Evolutionary conservation across 1,140 invertebrate species (phyloP).

Genomic region (Leptinotarsa undecemlineata): DNA sequence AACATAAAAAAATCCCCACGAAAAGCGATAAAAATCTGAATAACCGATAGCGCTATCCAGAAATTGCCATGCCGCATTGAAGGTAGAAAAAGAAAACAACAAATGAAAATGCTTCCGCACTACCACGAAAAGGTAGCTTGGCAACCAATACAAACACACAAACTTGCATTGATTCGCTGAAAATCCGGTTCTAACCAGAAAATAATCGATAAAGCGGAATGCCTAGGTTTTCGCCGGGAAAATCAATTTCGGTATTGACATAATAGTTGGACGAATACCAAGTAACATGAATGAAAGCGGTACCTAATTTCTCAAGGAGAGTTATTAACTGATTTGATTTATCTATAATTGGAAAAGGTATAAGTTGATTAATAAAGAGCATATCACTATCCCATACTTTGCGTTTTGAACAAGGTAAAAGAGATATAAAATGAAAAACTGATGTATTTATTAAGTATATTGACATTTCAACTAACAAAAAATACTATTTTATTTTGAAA

Average conservation of each 20-base stretch:
- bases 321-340: not conserved
- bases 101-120: slow-evolving; percentile 41
- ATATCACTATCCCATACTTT: no score
- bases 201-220: slow-evolving; percentile 51
- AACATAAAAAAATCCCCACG: slow-evolving; percentile 33
- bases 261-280: slow-evolving; percentile 21
- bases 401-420: no score
- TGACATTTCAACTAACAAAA: no score
- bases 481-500: no score
- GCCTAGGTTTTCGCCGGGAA: slow-evolving; percentile 44
- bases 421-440: no score
- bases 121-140: slow-evolving; percentile 48
- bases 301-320: not conserved
- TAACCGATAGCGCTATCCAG: slow-evolving; percentile 37
- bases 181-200: slow-evolving; percentile 48
- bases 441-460: no score
- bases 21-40: slow-evolving; percentile 34
- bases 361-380: no score
- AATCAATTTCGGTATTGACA: slow-evolving; percentile 47
- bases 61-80: slow-evolving; percentile 39
- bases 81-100: slow-evolving; percentile 36
- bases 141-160: slow-evolving; percentile 53
- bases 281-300: slow-evolving; percentile 28
- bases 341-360: not conserved
- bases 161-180: slow-evolving; percentile 49